Evolutionary conservation across 1,140 invertebrate genomes (phyloP).

Genomic region (Drosophila mojavensis): DNA sequence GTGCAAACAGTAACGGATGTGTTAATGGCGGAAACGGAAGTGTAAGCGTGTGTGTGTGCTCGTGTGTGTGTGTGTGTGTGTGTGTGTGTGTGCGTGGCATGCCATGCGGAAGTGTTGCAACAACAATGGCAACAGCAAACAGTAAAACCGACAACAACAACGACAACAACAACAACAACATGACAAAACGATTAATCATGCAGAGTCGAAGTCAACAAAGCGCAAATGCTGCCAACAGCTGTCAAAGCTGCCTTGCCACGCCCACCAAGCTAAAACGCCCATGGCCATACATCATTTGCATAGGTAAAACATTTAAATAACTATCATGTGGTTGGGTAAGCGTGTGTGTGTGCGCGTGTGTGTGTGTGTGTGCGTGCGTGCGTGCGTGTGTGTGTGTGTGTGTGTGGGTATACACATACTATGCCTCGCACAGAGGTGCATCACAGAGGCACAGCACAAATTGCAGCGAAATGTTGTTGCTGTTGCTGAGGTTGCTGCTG

Average conservation of each 20-base stretch:
- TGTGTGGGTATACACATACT: slow-evolving; percentile 69
- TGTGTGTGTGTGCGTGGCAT: slow-evolving; percentile 29
- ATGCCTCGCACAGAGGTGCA: slow-evolving; percentile 83
- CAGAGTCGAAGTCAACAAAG: slow-evolving; percentile 25
- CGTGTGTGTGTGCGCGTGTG: slow-evolving; percentile 11
- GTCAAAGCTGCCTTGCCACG: slow-evolving; percentile 3
- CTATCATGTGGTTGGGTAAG: neutral
- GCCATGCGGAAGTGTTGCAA: slow-evolving; percentile 40
- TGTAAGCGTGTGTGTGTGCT: slow-evolving; percentile 38
- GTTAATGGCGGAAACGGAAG: slow-evolving; percentile 80
- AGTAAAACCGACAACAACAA: slow-evolving; percentile 32
- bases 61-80: slow-evolving; percentile 9
- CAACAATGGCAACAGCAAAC: slow-evolving; percentile 40
- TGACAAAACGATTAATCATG: slow-evolving; percentile 45
- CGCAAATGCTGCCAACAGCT: slow-evolving; percentile 11
- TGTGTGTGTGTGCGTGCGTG: slow-evolving; percentile 13
- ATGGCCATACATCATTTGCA: neutral
- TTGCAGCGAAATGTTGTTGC: slow-evolving; percentile 49
- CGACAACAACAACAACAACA: slow-evolving; percentile 21
- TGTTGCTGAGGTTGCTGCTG: slow-evolving; percentile 43
- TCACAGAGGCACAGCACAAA: slow-evolving; percentile 76
- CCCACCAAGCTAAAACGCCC: neutral
- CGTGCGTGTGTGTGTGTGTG: slow-evolving; percentile 17
- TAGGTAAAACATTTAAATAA: slow-evolving; percentile 33
- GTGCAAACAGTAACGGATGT: slow-evolving; percentile 72